Percentiles rank a stretch among this genome's conserved stretches.
These are phyloP conservation scores for Brotogeris chrysoptera DNA, from an alignment of 2,797 vertebrate genomes.

Conservation along the genomic window DNA sequence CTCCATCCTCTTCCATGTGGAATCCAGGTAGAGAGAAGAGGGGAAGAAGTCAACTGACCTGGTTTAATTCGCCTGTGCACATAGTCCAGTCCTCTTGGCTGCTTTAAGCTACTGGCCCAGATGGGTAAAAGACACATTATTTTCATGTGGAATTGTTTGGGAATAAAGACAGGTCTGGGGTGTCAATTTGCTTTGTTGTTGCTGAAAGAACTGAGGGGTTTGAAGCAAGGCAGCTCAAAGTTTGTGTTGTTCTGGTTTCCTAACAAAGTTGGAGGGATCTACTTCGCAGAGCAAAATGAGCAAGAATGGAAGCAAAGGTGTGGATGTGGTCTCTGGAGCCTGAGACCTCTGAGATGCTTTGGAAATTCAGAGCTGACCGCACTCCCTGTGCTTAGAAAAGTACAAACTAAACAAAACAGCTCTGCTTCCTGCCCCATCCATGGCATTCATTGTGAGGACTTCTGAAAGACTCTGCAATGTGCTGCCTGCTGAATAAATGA, in stretches of 20 bases:
- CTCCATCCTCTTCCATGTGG: background rate
- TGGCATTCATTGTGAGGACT: constrained; percentile 33
- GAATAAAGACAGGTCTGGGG: constrained; percentile 30
- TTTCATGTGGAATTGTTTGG: constrained; percentile 53
- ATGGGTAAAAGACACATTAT: constrained; percentile 23
- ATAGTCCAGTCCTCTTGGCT: background rate
- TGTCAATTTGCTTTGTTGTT: constrained; percentile 4
- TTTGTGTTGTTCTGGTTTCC: background rate
- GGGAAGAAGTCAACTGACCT: background rate
- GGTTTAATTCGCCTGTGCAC: background rate
- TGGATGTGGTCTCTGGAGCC: background rate
- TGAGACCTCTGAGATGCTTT: background rate
- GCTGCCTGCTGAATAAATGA: constrained; percentile 67
- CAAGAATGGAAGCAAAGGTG: background rate
- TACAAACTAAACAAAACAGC: constrained; percentile 1
- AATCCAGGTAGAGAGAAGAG: background rate
- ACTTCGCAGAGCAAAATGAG: background rate
- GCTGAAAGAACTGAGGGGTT: background rate
- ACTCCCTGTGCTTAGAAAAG: constrained; percentile 24
- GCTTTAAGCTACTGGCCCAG: background rate
- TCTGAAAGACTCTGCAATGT: constrained; percentile 66
- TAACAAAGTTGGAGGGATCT: background rate
- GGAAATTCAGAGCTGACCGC: constrained; percentile 3
- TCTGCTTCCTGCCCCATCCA: background rate
- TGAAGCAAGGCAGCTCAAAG: background rate